Conservation (phyloP, 2,888 invertebrate species). For the Drosophila glabriapex region DNA sequence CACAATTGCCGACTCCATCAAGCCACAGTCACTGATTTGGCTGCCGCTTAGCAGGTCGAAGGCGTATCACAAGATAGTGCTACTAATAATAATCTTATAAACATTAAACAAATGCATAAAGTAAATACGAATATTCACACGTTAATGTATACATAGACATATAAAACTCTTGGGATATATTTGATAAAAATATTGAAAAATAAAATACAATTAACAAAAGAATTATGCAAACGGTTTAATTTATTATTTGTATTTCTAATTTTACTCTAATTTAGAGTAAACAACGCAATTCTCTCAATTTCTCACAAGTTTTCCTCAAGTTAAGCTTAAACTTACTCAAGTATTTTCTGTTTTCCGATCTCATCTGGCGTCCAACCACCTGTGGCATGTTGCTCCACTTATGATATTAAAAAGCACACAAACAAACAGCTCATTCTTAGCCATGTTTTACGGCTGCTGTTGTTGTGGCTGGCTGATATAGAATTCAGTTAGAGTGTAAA, state of each 20-base stretch:
- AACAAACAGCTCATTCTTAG: conserved; percentile 1
- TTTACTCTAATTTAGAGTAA: not conserved
- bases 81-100: conserved; percentile 12
- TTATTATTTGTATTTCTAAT: not conserved
- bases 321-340: conserved; percentile 3
- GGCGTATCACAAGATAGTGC: conserved; percentile 16
- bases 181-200: not conserved
- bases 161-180: not conserved
- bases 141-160: not conserved
- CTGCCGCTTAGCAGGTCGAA: not conserved
- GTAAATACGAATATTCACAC: not conserved
- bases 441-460: not conserved
- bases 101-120: not conserved
- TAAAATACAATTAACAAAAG: not conserved
- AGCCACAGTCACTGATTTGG: not conserved
- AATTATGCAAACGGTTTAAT: not conserved
- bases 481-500: conserved; percentile 42
- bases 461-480: conserved; percentile 43
- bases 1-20: conserved; percentile 50
- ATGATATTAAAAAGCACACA: conserved; percentile 66
- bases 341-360: conserved; percentile 42
- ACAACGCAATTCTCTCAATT: not conserved
- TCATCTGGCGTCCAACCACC: conserved; percentile 41
- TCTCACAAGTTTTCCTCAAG: not conserved
- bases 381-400: conserved; percentile 63